These are phyloP conservation scores for Unio pictorum DNA, from an alignment of 2,888 invertebrate species.

Conservation along the genomic window DNA sequence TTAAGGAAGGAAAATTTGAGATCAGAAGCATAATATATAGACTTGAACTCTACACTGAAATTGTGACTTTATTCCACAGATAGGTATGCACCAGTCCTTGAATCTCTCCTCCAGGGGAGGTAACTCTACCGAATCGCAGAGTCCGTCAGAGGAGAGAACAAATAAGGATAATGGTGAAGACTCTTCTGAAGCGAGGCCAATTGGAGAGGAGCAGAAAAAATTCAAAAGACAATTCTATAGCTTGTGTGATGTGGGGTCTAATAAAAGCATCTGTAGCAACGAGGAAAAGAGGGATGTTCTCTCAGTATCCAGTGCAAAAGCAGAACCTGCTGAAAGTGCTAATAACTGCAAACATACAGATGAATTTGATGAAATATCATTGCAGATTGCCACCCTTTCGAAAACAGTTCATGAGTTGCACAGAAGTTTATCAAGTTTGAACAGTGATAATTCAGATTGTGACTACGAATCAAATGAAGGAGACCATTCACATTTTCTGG, in stretches of 20 bases:
- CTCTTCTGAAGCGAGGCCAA: slow-evolving; percentile 13
- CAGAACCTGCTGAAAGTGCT: not conserved
- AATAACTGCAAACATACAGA: slow-evolving; percentile 16
- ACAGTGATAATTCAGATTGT: slow-evolving; percentile 51
- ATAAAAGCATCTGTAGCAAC: slow-evolving; percentile 47
- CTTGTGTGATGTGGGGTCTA: slow-evolving; percentile 60
- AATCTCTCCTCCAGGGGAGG: slow-evolving; percentile 20
- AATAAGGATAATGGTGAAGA: slow-evolving; percentile 19
- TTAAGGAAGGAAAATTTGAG: too few relatives aligned
- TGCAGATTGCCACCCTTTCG: slow-evolving; percentile 59
- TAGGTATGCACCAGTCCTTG: too few relatives aligned
- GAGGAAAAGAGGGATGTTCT: slow-evolving; percentile 29
- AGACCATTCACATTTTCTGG: slow-evolving; percentile 23
- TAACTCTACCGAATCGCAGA: slow-evolving; percentile 18
- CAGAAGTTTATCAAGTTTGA: slow-evolving; percentile 58
- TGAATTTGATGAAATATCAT: slow-evolving; percentile 61
- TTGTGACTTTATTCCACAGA: too few relatives aligned
- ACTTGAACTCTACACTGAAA: too few relatives aligned
- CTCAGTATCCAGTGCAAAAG: not conserved
- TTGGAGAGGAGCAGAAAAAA: slow-evolving; percentile 48
- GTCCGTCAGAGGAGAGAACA: slow-evolving; percentile 27
- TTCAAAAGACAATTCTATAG: slow-evolving; percentile 65
- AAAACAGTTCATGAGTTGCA: slow-evolving; percentile 62
- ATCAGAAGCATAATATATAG: too few relatives aligned
- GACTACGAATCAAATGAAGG: slow-evolving; percentile 43